phyloP scores from a whole-genome alignment of 2,113 vertebrate species.

The Archocentrus centrarchus region DNA sequence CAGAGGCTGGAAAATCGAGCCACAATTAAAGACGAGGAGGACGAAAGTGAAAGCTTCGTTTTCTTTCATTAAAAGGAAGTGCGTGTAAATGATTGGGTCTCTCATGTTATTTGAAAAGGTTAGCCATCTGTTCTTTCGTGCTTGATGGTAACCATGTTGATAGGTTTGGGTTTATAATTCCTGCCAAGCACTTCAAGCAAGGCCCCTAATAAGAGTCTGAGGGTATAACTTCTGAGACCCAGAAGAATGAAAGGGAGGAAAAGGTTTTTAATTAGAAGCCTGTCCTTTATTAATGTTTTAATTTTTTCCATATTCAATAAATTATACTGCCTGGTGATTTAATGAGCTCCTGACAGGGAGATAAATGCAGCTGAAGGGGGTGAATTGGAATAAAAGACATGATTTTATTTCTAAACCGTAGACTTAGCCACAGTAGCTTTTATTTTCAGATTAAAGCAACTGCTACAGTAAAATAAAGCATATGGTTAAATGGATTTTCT shows the following conservation, averaged over 20 bases:
- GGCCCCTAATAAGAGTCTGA: slow-evolving; percentile 24
- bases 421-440: slow-evolving; percentile 34
- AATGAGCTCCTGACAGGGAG: slow-evolving; percentile 36
- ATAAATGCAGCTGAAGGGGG: slow-evolving; percentile 19
- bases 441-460: slow-evolving; percentile 38
- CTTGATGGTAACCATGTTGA: slow-evolving; percentile 46
- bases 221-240: slow-evolving; percentile 20
- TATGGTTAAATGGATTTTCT: slow-evolving; percentile 42
- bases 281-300: slow-evolving; percentile 49
- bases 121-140: slow-evolving; percentile 36
- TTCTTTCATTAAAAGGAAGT: slow-evolving; percentile 20
- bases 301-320: slow-evolving; percentile 36
- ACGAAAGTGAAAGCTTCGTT: background rate
- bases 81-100: slow-evolving; percentile 19
- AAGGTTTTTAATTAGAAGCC: slow-evolving; percentile 38
- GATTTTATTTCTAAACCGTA: background rate
- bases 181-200: slow-evolving; percentile 51
- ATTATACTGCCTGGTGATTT: slow-evolving; percentile 40
- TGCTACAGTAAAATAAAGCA: slow-evolving; percentile 20
- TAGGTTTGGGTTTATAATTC: slow-evolving; percentile 32
- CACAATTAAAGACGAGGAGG: background rate
- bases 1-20: slow-evolving; percentile 25
- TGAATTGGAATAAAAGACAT: slow-evolving; percentile 11
- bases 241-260: slow-evolving; percentile 17
- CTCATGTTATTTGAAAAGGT: slow-evolving; percentile 37